phyloP scores from a whole-genome alignment of 2,797 vertebrate species.

The Cynopterus sphinx region DNA sequence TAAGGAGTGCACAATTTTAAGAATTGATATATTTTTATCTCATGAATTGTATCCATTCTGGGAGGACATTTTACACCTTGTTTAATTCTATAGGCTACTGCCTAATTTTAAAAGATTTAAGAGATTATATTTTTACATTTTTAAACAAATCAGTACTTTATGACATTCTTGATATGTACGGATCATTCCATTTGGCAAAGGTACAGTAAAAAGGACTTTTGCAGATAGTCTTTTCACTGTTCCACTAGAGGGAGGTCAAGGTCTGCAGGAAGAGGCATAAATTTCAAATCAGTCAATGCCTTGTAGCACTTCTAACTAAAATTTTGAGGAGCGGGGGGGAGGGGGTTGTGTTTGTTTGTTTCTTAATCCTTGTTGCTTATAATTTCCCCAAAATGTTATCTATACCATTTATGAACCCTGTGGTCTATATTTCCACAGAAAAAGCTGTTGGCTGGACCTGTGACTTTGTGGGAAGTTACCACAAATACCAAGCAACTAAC shows the following conservation, averaged over 20 bases:
- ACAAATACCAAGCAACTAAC: conserved; percentile 89
- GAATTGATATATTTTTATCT: not conserved
- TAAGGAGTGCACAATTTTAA: not conserved
- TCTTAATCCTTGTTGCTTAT: not conserved
- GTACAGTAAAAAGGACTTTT: not conserved
- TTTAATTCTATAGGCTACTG: not conserved
- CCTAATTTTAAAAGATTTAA: not conserved
- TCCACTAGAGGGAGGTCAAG: conserved; percentile 56
- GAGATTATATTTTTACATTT: not conserved
- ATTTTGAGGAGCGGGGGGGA: not conserved
- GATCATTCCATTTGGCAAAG: not conserved
- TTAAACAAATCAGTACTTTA: not conserved
- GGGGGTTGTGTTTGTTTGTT: not conserved
- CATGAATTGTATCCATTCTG: not conserved
- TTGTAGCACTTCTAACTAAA: not conserved
- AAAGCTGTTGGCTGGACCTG: conserved; percentile 92
- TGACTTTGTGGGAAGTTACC: conserved; percentile 96
- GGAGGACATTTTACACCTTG: not conserved
- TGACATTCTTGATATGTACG: not conserved
- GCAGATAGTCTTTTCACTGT: not conserved
- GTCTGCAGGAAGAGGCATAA: not conserved
- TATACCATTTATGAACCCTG: not conserved
- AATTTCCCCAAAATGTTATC: not conserved
- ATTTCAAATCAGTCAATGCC: not conserved
- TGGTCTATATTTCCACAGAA: conserved; percentile 75